phyloP scores from a whole-genome alignment of 2,113 vertebrate species.

The Vanacampus margaritifer region DNA sequence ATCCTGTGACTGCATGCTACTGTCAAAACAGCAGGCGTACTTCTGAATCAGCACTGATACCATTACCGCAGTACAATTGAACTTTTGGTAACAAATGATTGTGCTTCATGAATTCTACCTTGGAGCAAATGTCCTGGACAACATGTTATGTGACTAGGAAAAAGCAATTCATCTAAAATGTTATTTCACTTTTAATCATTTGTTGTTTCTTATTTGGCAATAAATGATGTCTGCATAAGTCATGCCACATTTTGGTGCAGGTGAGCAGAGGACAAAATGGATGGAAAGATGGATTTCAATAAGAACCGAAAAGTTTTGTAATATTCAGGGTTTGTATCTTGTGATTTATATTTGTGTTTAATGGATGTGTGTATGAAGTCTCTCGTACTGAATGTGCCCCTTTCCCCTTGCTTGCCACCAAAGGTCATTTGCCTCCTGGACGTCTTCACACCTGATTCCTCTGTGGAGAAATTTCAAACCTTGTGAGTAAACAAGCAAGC shows the following conservation, averaged over 20 bases:
- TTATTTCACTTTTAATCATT: no score
- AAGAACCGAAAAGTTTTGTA: background rate
- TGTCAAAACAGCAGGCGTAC: no score
- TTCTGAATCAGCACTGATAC: background rate
- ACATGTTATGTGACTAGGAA: no score
- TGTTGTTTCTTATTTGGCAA: no score
- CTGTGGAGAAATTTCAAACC: constrained; percentile 76
- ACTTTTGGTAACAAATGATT: background rate
- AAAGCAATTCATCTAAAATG: no score
- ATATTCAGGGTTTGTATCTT: background rate
- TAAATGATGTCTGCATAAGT: no score
- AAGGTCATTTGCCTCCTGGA: constrained; percentile 78
- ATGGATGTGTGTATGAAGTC: background rate
- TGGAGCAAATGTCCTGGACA: no score
- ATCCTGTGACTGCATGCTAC: no score
- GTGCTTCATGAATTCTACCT: no score
- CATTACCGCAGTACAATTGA: background rate
- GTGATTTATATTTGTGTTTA: background rate
- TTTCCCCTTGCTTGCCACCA: background rate
- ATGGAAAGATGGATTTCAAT: background rate
- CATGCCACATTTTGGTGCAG: no score
- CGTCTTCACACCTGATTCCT: constrained; percentile 77
- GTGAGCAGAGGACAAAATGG: no score
- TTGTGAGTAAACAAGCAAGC: constrained; percentile 66
- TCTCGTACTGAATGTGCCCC: no score